These are phyloP conservation scores for Columbina picui DNA, from an alignment of 2,113 vertebrate species.

Conservation along the genomic window DNA sequence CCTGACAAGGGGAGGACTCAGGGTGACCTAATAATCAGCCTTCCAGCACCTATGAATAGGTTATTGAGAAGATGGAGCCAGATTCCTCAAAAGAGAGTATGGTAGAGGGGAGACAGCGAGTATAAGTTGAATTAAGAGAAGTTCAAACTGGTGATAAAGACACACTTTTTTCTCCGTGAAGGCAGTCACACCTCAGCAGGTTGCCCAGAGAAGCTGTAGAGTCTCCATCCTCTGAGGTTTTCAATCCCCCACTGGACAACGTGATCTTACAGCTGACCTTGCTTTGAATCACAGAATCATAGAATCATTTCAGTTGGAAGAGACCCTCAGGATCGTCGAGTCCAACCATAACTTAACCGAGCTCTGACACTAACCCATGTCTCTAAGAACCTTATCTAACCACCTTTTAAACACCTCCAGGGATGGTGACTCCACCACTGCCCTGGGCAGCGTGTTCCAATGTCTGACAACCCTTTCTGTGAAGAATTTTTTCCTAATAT, in stretches of 20 bases:
- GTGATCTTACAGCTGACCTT: background rate
- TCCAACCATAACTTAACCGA: too few relatives aligned
- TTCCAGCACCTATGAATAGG: background rate
- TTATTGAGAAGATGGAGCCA: background rate
- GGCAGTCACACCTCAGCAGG: background rate
- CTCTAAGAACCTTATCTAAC: too few relatives aligned
- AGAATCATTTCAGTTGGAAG: too few relatives aligned
- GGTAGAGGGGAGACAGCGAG: background rate
- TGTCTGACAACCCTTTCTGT: too few relatives aligned
- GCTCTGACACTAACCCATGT: too few relatives aligned
- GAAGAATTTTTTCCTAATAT: too few relatives aligned
- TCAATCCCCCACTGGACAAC: background rate
- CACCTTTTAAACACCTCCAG: too few relatives aligned
- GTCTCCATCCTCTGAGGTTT: background rate
- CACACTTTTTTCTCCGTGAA: background rate
- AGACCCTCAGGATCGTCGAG: too few relatives aligned
- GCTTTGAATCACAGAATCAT: background rate
- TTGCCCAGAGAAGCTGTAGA: background rate
- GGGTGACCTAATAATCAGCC: background rate
- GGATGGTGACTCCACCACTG: too few relatives aligned
- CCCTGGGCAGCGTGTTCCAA: too few relatives aligned
- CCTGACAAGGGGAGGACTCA: background rate
- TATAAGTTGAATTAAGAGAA: background rate
- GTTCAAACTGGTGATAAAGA: background rate
- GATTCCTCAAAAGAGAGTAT: background rate